Percentiles rank a stretch among this genome's conserved stretches.
phyloP scores from a whole-genome alignment of 2,113 vertebrate genomes.

The Sporophila hypoxantha region DNA sequence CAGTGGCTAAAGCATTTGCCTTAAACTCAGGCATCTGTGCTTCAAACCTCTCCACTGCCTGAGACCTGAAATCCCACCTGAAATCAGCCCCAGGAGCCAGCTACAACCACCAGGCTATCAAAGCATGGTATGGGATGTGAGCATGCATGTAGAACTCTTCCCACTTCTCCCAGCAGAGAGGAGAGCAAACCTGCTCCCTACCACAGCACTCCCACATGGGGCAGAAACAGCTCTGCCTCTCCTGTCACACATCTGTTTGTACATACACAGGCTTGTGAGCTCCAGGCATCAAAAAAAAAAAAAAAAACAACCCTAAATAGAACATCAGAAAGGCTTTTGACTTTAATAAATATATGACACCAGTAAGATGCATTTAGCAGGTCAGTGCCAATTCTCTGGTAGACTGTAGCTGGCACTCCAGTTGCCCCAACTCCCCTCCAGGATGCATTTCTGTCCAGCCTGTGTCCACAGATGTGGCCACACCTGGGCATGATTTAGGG shows the following conservation, averaged over 20 bases:
- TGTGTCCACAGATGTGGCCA: not conserved
- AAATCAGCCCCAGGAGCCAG: not conserved
- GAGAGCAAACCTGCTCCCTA: not conserved
- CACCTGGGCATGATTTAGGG: not conserved
- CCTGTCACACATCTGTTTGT: not conserved
- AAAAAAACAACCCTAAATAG: not conserved
- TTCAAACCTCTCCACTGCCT: not conserved
- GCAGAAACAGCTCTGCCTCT: not conserved
- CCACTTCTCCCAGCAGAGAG: not conserved
- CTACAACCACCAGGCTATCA: not conserved
- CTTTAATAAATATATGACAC: not conserved
- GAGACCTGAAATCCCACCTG: not conserved
- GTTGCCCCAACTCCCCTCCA: not conserved
- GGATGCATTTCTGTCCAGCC: not conserved
- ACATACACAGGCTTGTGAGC: fast-evolving
- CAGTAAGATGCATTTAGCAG: not conserved
- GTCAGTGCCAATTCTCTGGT: not conserved
- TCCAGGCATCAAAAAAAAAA: not conserved
- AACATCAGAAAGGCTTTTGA: not conserved
- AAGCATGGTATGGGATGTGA: not conserved
- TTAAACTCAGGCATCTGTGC: not conserved
- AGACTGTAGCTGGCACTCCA: not conserved
- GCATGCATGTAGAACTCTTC: not conserved
- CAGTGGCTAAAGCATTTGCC: not conserved
- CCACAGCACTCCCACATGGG: fast-evolving